These are phyloP conservation scores for Dinomys branickii DNA, from an alignment of 2,113 vertebrate species.

Conservation along the genomic window DNA sequence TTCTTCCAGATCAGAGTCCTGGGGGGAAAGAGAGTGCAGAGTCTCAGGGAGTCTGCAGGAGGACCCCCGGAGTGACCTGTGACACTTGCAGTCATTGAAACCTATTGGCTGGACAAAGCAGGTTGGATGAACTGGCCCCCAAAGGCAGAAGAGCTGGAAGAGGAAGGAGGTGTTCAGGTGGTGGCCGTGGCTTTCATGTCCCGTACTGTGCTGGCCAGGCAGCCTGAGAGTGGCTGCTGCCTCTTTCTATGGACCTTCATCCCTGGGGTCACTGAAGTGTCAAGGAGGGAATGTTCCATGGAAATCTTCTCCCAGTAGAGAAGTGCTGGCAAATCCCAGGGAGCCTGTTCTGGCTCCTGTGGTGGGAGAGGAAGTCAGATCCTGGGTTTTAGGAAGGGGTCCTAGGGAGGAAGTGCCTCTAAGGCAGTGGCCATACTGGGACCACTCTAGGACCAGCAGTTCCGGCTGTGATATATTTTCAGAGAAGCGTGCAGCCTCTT, in stretches of 20 bases:
- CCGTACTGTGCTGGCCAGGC: neutral
- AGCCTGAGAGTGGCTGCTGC: neutral
- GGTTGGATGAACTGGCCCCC: neutral
- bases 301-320: neutral
- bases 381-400: neutral
- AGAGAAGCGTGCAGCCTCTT: slow-evolving; percentile 50
- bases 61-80: neutral
- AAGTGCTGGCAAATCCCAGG: neutral
- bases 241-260: neutral
- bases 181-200: no score
- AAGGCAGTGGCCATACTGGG: neutral
- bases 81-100: neutral
- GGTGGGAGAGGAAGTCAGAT: neutral
- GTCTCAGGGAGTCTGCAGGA: neutral
- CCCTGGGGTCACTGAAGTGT: neutral
- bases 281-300: no score
- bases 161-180: neutral
- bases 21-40: neutral
- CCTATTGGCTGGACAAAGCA: neutral
- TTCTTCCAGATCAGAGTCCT: neutral
- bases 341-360: neutral
- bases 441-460: neutral
- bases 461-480: slow-evolving; percentile 59
- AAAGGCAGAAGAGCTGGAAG: neutral
- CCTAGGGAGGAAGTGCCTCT: neutral